Evolutionary conservation across 2,113 vertebrate species (phyloP).

Genomic region (Hemiscyllium ocellatum): DNA sequence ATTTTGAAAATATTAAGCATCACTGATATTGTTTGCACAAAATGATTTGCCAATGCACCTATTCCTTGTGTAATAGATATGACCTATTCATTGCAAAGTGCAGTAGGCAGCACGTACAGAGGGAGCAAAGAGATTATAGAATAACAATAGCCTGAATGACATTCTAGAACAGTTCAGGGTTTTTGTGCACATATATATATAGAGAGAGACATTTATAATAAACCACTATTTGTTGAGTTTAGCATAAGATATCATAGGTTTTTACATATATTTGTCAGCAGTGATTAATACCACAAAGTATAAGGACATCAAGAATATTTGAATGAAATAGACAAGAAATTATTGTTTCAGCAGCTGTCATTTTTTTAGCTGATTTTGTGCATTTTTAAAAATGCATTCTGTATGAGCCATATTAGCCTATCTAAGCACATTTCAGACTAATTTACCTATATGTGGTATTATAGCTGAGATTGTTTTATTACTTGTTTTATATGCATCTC

Average conservation of each 20-base stretch:
- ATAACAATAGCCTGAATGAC: conserved; percentile 75
- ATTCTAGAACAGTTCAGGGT: conserved; percentile 69
- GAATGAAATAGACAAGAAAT: not conserved
- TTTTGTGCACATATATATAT: conserved; percentile 86
- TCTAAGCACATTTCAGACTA: not conserved
- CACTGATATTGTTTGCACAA: conserved; percentile 62
- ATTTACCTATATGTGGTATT: not conserved
- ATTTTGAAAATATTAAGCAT: conserved; percentile 18
- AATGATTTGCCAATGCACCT: conserved; percentile 80
- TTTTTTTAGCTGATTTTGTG: not conserved
- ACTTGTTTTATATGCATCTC: not conserved
- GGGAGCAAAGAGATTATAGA: conserved; percentile 72
- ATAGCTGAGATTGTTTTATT: not conserved
- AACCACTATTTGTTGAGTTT: conserved; percentile 93
- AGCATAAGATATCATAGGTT: conserved; percentile 91
- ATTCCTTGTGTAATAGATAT: conserved; percentile 75
- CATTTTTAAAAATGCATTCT: not conserved
- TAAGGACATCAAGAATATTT: conserved; percentile 62
- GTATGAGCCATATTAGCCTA: not conserved
- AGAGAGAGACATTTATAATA: conserved; percentile 76
- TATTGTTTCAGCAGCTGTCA: not conserved
- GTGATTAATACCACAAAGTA: conserved; percentile 53
- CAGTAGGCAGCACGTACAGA: conserved; percentile 75
- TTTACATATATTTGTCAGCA: conserved; percentile 86
- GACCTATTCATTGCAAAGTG: conserved; percentile 84